Base-by-base conservation (phyloP, 1,140 invertebrate species). In the Diuraphis noxia region DNA sequence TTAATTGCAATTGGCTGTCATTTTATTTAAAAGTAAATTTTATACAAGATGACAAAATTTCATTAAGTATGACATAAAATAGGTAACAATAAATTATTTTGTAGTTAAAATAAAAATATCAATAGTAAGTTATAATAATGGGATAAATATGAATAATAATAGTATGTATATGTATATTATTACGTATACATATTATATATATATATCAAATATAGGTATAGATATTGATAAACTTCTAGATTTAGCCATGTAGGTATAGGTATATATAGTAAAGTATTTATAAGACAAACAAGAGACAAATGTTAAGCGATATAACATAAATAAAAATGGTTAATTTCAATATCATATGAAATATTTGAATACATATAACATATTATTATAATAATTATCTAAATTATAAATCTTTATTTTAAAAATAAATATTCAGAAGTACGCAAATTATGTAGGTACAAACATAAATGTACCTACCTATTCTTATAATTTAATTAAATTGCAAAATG, bases 301-400 rank as follows among this genome's bases (percentile, higher is more conserved):
- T 30, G 34, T 77, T 77, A 89, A 90, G 88, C 88, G 8, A 46
- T 46, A 79, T 90, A 79, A 43, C 40, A 49, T 36, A 79, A 91
- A 91, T 49, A 23, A 36, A 89, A 91, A 82, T 91, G 77, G 77
- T 91, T 91, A 91, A 49, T 91, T 91, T 91, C n/a, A 91, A 81
- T 91, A 52, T 81, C n/a, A 19, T 91, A 91, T 91, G 56, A 91
- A 91, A 82, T 82, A 91, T 36, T 49, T 30, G n/a, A 91, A 81
- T 91, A 91, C 41, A 88, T 38, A 87, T n/a, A n/a, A n/a, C n/a
- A n/a, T n/a, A n/a, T n/a, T n/a, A n/a, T 63, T 40, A 72, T 72
- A 72, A 72, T 72, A 17, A 10, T 40, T 88, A 41, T 88, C 21
- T 40, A 88, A 88, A 88, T 38, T 30, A 38, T 87, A 87, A 56